Evolutionary conservation across 2,888 invertebrate species (phyloP), one percentile per base, ranked within the genome.

Genomic region (Cactoblastis cactorum): DNA sequence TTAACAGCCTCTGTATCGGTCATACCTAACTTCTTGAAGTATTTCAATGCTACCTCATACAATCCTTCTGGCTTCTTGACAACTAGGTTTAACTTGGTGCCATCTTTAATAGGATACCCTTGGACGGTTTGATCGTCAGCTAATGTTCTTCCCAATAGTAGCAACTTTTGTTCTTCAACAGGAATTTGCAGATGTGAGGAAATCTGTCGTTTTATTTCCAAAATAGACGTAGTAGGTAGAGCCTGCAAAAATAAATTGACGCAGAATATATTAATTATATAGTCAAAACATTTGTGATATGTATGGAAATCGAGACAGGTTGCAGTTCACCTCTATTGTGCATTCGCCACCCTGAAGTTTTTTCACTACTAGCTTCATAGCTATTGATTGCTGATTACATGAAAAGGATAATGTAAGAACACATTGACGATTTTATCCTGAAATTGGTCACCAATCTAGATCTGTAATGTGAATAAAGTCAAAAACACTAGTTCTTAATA

Each of bases 61-160:
- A 95, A 76, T 0, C 91, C 82, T 49, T 93, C 92, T 5, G 92
- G 91, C 63, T 94, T 94, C 68, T 93, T 94, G 3, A 94, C 91
- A 19, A 95, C 88, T 53, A 95, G 80, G 69, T 94, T 94, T 39
- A 96, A 70, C 76, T 94, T 95, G 12, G 93, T 91, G 1, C 95
- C 95, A 55, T 95, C 94, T 74, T 93, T 94, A 32, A 95, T 93
- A 3, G 93, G 92, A 74, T 95, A 95, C 39, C 92, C 92, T 37
- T 91, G 89, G 41, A 96, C 80, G 5, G 90, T 90, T 67, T 94
- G 93, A 45, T 94, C 94, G 68, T 96, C 95, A 67, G 92, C 84
- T 49, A 96, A 80, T 0, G 94, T 91, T 63, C 94, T 92, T 1
- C 95, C 95, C 3, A 92, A 82, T n/a, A 93, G 83, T 12, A 96